A percentile compares a stretch with the other conserved stretches of the same genome.
These are phyloP conservation scores for Sitta carolinensis DNA, from an alignment of 2,797 vertebrate species.

Conservation along the genomic window DNA sequence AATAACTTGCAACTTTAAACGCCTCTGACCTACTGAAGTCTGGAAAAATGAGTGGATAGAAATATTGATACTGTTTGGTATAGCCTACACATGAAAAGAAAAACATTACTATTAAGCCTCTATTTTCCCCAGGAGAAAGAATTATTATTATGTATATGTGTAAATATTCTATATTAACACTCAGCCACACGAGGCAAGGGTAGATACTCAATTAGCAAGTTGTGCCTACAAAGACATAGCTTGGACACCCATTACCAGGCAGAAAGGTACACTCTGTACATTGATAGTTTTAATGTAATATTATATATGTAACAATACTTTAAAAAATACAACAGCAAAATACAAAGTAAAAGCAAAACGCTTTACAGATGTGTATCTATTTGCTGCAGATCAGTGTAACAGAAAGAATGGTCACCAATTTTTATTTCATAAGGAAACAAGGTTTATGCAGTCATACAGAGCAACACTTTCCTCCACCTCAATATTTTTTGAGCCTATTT, in stretches of 20 bases:
- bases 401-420: neutral
- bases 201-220: neutral
- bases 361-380: neutral
- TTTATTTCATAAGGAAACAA: neutral
- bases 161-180: neutral
- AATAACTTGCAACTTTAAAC: neutral
- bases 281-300: neutral
- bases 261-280: neutral
- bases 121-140: neutral
- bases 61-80: neutral
- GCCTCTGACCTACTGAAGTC: neutral
- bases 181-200: neutral
- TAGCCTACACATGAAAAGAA: neutral
- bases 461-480: neutral
- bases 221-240: neutral
- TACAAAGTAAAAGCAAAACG: neutral
- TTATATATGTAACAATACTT: neutral
- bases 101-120: neutral
- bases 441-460: neutral
- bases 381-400: neutral
- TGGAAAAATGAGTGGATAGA: neutral
- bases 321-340: neutral
- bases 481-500: neutral
- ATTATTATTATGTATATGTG: neutral
- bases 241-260: neutral